Evolutionary conservation across 1,140 invertebrate genomes (phyloP), one percentile per base, ranked within the genome.

Genomic region (Temnothorax longispinosus): DNA sequence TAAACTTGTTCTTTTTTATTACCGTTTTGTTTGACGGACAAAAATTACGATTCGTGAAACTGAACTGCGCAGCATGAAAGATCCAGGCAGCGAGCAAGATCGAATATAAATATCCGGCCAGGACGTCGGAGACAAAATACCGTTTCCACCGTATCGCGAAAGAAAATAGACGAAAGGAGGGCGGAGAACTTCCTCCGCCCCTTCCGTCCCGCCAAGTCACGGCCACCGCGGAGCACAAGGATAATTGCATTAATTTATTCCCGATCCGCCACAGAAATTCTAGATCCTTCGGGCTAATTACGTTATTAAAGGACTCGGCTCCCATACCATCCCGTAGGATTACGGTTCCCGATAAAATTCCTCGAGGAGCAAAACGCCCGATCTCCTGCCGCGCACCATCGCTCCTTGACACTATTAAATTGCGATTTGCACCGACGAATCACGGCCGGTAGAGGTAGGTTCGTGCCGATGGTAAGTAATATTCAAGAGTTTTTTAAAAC

Each of bases 171-270:
- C 6, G 32, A 54, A 38, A 52, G 21, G 11, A 67, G 11, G 60
- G 32, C 13, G 58, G 74, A 81, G 89, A 72, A 67, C 5, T 62
- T 32, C 38, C 69, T 80, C 65, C 78, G 82, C n/a, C 78, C 85
- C 58, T 89, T 89, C 87, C 65, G 62, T 74, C 47, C 52, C 27
- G 52, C 75, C 13, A 54, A 84, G 74, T 78, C 75, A 75, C 64
- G 58, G 32, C 82, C 52, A n/a, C 56, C 64, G 87, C 72, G 58
- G 77, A 87, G 88, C 69, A 47, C 77, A 81, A 88, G 72, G 80
- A 90, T 92, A 94, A 94, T 93, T 94, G 91, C 93, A 92, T 93
- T 92, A 94, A 93, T 93, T 93, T 92, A 92, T 93, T 91, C 90
- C 89, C 89, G 89, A 91, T 91, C 90, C 77, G 90, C 86, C 89